Conservation (phyloP, 2,888 invertebrate genomes). For the Chrysina gloriosa region DNA sequence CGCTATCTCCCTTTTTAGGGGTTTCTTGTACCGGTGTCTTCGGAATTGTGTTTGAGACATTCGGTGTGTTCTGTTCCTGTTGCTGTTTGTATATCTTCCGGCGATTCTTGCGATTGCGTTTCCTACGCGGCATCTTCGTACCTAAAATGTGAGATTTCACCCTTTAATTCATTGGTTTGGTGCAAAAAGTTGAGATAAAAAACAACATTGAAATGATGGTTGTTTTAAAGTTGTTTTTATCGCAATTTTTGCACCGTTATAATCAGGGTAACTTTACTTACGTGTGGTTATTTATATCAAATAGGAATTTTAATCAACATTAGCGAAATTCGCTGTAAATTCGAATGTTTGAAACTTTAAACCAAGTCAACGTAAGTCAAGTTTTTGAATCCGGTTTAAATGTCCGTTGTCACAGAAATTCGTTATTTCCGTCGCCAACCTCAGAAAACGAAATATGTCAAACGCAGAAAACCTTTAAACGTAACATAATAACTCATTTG, state of each 20-base stretch:
- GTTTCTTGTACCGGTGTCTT: not conserved
- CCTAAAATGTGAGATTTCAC: too few relatives aligned
- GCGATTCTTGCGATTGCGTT: constrained; percentile 19
- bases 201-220: too few relatives aligned
- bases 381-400: constrained; percentile 22
- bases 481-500: too few relatives aligned
- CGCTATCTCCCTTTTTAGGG: not conserved
- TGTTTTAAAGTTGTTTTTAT: too few relatives aligned
- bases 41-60: not conserved
- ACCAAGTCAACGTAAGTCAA: too few relatives aligned
- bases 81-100: constrained; percentile 27
- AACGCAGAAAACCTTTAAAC: not conserved
- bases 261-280: too few relatives aligned
- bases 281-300: not conserved
- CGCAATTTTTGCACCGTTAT: too few relatives aligned
- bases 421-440: not conserved
- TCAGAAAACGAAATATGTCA: not conserved
- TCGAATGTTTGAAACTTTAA: constrained; percentile 7
- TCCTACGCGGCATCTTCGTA: constrained; percentile 23
- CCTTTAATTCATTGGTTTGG: too few relatives aligned
- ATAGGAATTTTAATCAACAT: not conserved
- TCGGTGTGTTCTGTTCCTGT: not conserved
- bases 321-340: not conserved
- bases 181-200: too few relatives aligned
- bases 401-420: constrained; percentile 29